Evolutionary conservation across 2,113 vertebrate genomes (phyloP).

Genomic region (Corythoichthys haematopterus): DNA sequence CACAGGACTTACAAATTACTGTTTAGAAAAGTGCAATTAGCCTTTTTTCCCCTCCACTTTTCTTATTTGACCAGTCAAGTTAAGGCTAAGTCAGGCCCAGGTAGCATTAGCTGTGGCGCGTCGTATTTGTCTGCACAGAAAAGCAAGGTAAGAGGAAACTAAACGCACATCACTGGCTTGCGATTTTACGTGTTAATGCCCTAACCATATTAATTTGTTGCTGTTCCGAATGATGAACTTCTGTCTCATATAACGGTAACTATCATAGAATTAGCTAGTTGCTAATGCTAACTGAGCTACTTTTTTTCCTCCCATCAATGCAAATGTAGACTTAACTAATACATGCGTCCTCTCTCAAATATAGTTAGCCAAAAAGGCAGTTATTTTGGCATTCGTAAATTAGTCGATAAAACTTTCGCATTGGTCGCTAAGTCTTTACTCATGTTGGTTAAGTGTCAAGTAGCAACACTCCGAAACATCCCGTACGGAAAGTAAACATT

Average conservation of each 20-base stretch:
- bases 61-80: conserved; percentile 22
- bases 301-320: neutral
- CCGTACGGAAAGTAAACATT: conserved; percentile 48
- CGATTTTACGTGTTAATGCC: neutral
- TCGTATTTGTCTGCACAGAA: conserved; percentile 38
- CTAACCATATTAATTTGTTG: neutral
- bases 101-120: conserved; percentile 39
- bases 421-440: conserved; percentile 22
- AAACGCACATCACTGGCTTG: neutral
- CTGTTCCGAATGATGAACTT: accelerated
- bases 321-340: neutral
- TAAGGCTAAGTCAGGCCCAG: conserved; percentile 44
- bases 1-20: neutral
- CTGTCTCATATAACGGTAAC: neutral
- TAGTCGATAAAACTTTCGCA: neutral
- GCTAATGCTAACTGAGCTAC: conserved; percentile 29
- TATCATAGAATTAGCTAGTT: conserved; percentile 9
- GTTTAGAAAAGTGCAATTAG: conserved; percentile 10
- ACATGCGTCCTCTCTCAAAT: no score
- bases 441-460: neutral
- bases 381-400: neutral
- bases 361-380: no score
- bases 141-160: conserved; percentile 56
- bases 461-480: neutral
- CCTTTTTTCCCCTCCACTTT: conserved; percentile 8